Evolutionary conservation across 2,113 vertebrate species (phyloP).

Genomic region (Loxodonta africana): DNA sequence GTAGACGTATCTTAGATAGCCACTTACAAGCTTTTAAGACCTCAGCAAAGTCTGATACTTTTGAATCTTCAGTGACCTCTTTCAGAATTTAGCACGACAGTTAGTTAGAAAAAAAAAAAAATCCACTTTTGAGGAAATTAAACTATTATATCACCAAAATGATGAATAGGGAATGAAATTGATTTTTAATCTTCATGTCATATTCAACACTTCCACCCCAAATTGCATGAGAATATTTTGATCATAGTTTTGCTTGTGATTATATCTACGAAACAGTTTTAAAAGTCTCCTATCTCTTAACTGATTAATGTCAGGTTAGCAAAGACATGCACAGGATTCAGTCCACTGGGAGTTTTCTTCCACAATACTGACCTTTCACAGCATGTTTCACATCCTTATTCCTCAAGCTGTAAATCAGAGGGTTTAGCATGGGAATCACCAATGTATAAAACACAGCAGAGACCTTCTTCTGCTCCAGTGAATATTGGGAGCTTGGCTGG

Average conservation of each 20-base stretch:
- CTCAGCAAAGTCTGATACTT: neutral
- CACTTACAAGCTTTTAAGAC: too few species aligned
- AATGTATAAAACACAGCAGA: constrained; percentile 80
- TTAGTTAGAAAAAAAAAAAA: neutral
- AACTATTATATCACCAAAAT: neutral
- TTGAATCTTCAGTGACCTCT: neutral
- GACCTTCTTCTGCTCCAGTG: constrained; percentile 77
- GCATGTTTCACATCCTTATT: constrained; percentile 76
- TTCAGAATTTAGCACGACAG: neutral
- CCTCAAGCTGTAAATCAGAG: too few species aligned
- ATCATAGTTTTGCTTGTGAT: neutral
- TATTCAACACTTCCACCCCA: neutral
- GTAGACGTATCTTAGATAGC: too few species aligned
- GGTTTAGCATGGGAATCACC: constrained; percentile 19
- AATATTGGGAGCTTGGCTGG: constrained; percentile 79
- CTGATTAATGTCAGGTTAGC: neutral
- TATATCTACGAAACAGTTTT: neutral
- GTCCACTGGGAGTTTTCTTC: neutral
- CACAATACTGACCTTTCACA: neutral
- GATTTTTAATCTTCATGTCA: neutral
- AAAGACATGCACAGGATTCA: rapidly evolving
- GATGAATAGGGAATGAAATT: neutral
- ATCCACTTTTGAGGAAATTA: neutral
- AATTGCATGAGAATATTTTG: neutral
- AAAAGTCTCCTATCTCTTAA: neutral